Evolutionary conservation across 2,797 vertebrate genomes (phyloP).

Genomic region (Phataginus tricuspis): DNA sequence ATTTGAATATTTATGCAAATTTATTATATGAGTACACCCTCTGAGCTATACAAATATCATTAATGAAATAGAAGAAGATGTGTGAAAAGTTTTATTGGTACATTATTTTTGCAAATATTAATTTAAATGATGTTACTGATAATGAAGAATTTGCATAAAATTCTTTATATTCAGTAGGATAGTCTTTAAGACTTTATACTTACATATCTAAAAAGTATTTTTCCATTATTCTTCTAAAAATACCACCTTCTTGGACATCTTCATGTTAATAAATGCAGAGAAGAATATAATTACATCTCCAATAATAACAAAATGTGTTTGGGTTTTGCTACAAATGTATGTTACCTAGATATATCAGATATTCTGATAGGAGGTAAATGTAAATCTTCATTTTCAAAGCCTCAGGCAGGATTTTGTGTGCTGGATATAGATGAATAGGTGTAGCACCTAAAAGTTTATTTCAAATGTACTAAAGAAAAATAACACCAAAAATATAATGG

Average conservation of each 20-base stretch:
- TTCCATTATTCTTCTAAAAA: not conserved
- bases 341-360: not conserved
- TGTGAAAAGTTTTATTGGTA: not conserved
- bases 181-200: not conserved
- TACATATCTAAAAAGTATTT: not conserved
- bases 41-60: not conserved
- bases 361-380: not conserved
- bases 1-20: not conserved
- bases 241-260: not conserved
- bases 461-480: too few relatives aligned
- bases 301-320: not conserved
- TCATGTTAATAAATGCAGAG: not conserved
- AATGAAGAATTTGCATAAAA: not conserved
- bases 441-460: not conserved
- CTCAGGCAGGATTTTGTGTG: not conserved
- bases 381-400: not conserved
- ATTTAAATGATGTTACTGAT: not conserved
- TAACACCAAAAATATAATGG: too few relatives aligned
- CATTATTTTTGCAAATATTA: not conserved
- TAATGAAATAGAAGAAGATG: not conserved
- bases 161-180: not conserved
- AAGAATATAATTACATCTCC: not conserved
- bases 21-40: not conserved
- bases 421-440: not conserved
- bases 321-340: not conserved